phyloP scores from a whole-genome alignment of 2,113 vertebrate genomes.

The Dolichallabes microphthalmus region DNA sequence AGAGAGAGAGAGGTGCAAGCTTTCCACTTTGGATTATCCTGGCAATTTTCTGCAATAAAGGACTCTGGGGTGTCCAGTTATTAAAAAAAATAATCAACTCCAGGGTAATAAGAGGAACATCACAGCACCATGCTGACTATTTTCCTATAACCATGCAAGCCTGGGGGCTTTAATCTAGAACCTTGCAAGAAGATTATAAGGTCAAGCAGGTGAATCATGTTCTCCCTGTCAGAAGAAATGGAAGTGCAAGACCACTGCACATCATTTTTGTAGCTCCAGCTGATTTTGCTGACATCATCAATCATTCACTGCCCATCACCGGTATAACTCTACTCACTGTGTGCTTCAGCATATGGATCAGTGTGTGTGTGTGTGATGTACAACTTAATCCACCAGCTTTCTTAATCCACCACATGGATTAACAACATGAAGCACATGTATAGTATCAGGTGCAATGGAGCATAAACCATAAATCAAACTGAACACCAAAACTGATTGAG shows the following conservation, averaged over 20 bases:
- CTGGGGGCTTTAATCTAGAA: background rate
- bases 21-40: background rate
- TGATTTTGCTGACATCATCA: background rate
- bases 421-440: background rate
- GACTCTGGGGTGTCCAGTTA: background rate
- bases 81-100: conserved; percentile 1
- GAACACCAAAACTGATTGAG: too few species aligned
- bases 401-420: background rate
- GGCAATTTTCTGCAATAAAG: background rate
- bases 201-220: background rate
- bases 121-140: background rate
- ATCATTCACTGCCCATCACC: background rate
- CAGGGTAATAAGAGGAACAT: background rate
- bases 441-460: background rate
- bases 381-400: background rate
- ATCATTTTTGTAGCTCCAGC: background rate
- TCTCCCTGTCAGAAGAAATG: background rate
- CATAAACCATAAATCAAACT: background rate
- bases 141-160: background rate
- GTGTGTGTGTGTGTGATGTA: background rate
- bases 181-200: background rate
- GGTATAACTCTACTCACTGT: background rate
- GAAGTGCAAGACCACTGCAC: background rate
- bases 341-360: background rate
- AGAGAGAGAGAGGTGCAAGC: background rate